Percentiles rank a stretch among this genome's conserved stretches.
Evolutionary conservation across 2,888 invertebrate species (phyloP).

Genomic region (Agapetus fuscipes): DNA sequence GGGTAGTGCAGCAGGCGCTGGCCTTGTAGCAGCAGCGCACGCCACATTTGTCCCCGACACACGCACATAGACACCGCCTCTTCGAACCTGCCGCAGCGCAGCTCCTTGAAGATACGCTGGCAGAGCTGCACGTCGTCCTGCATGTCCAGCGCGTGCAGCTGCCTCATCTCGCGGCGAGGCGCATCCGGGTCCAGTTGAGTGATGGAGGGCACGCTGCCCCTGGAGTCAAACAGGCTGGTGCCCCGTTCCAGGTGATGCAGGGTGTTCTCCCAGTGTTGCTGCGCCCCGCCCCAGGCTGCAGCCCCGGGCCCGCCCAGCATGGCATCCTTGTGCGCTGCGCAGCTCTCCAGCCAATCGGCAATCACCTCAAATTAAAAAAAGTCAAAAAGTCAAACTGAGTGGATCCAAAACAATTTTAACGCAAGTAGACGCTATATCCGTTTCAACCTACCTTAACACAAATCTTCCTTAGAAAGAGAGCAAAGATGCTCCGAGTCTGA

Average conservation of each 20-base stretch:
- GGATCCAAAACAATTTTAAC: too few species aligned
- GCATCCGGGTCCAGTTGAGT: conserved; percentile 84
- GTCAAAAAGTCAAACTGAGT: too few species aligned
- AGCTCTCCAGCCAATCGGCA: conserved; percentile 87
- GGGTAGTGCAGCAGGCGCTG: conserved; percentile 85
- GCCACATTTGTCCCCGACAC: conserved; percentile 85
- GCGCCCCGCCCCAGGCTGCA: conserved; percentile 43
- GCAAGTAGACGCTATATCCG: too few species aligned
- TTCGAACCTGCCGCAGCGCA: conserved; percentile 78
- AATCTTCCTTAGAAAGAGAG: too few species aligned
- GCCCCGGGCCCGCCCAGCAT: conserved; percentile 29
- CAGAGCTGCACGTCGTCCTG: conserved; percentile 58
- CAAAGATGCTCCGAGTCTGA: too few species aligned
- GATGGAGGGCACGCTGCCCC: conserved; percentile 42
- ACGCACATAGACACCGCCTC: conserved; percentile 77
- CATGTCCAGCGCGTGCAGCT: conserved; percentile 76
- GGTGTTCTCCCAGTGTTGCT: conserved; percentile 88
- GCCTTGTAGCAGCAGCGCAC: conserved; percentile 82
- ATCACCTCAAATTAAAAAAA: too few species aligned
- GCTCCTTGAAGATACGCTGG: conserved; percentile 57
- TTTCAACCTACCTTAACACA: too few species aligned
- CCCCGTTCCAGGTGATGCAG: conserved; percentile 61
- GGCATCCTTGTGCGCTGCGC: conserved; percentile 73
- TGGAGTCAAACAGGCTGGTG: conserved; percentile 39
- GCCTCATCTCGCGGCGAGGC: conserved; percentile 63